A percentile compares a stretch with the other conserved stretches of the same genome.
Evolutionary conservation across 1,140 invertebrate species (phyloP).

Genomic region (Megalopta genalis): DNA sequence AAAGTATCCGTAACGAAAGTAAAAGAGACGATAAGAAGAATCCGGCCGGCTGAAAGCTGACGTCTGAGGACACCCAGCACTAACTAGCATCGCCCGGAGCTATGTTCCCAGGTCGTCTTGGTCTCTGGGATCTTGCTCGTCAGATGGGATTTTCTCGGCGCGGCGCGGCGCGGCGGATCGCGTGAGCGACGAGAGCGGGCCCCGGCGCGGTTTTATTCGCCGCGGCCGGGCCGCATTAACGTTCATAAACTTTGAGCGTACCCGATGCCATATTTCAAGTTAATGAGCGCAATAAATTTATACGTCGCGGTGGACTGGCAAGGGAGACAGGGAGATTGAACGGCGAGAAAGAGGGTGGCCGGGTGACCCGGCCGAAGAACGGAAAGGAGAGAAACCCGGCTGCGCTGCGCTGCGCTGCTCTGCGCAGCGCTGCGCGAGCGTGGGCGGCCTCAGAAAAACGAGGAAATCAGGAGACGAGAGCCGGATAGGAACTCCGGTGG

Average conservation of each 20-base stretch:
- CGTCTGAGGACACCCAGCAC: too few relatives aligned
- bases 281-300: constrained; percentile 75
- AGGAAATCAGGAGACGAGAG: constrained; percentile 4
- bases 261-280: constrained; percentile 69
- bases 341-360: constrained; percentile 36
- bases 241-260: constrained; percentile 72
- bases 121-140: constrained; percentile 10
- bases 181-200: not conserved
- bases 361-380: constrained; percentile 3
- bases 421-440: not conserved
- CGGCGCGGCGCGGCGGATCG: constrained; percentile 31
- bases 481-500: not conserved
- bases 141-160: constrained; percentile 47
- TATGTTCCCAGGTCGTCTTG: constrained; percentile 27
- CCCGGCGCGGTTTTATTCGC: constrained; percentile 57
- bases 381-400: not conserved
- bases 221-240: constrained; percentile 64
- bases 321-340: constrained; percentile 64
- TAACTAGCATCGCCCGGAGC: not conserved
- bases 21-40: too few relatives aligned
- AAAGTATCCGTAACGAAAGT: too few relatives aligned
- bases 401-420: too few relatives aligned
- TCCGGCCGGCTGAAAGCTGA: too few relatives aligned
- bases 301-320: constrained; percentile 64
- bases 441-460: constrained; percentile 27